Evolutionary conservation across 2,797 vertebrate species (phyloP), one percentile per base, ranked within the genome.

Genomic region (Sebastiscus albofasciatus): DNA sequence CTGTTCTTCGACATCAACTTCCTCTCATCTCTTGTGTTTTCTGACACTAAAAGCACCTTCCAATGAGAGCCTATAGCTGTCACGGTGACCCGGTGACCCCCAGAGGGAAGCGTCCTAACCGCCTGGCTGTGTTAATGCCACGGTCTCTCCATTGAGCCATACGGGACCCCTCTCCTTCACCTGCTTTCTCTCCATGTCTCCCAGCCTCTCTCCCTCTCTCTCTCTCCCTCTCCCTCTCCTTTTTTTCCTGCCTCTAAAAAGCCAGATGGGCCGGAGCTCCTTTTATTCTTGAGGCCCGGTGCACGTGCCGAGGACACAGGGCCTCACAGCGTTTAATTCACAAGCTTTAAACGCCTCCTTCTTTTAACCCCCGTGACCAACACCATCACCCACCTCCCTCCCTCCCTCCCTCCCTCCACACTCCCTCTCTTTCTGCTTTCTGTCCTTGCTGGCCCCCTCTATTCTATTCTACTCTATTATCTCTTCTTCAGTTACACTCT

Each of bases 251-350:
- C 36, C 73, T 80, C 77, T 80, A 75, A 82, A 87, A 89, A 93
- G 91, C 93, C 94, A 95, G 95, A 95, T 94, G 94, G 94, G 91
- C 89, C 77, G n/a, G 71, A 72, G 88, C 75, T 87, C 71, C 90
- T 93, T 93, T 94, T 92, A 88, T 95, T 91, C 65, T 71, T 1
- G 78, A 69, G 93, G 88, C 92, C 92, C 75, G 68, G 84, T 91
- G 92, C 95, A 95, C 95, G 95, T 96, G 95, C 94, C 94, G 92
- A 90, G 92, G 93, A 95, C 93, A 93, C 91, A 62, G 92, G 93
- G 93, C 93, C 93, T 94, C 89, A 87, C 90, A 85, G 93, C 90
- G 82, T 94, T 94, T 95, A 88, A 96, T 96, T 95, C 92, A 94
- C 89, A 67, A 83, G 89, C 88, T 90, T 84, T 79, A 77, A 87